phyloP scores from a whole-genome alignment of 2,113 vertebrate species.

The Trogon melanurus region DNA sequence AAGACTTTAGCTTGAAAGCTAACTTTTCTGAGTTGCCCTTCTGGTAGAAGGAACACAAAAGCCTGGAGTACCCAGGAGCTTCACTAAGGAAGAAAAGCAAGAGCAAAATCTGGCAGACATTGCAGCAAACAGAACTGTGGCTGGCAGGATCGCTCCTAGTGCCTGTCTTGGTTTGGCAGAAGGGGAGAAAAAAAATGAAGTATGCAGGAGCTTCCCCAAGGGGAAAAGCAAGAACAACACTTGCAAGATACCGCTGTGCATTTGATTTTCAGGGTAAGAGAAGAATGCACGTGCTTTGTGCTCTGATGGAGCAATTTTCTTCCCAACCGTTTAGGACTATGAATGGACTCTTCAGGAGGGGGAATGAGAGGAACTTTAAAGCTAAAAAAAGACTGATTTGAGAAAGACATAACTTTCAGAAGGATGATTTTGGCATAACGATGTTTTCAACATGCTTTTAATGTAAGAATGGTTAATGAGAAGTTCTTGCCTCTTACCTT shows the following conservation, averaged over 20 bases:
- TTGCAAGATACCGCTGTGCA: neutral
- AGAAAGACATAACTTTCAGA: neutral
- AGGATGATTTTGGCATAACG: neutral
- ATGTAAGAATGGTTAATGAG: neutral
- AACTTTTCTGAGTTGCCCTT: neutral
- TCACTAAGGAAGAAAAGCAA: neutral
- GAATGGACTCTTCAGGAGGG: neutral
- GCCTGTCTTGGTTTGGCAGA: neutral
- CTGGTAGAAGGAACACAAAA: neutral
- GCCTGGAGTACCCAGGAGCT: neutral
- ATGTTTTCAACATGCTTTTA: neutral
- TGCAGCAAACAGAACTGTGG: neutral
- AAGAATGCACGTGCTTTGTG: neutral
- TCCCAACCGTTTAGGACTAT: neutral
- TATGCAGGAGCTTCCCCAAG: neutral
- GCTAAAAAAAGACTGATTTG: neutral
- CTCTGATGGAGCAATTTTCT: neutral
- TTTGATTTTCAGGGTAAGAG: neutral
- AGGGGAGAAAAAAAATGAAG: neutral
- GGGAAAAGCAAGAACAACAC: neutral
- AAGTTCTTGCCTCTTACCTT: neutral
- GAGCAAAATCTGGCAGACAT: neutral
- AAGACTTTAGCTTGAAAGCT: neutral
- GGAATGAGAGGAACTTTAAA: neutral
- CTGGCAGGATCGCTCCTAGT: neutral